Conservation (phyloP, 2,888 invertebrate species). For the Glaucopsyche alexis region DNA sequence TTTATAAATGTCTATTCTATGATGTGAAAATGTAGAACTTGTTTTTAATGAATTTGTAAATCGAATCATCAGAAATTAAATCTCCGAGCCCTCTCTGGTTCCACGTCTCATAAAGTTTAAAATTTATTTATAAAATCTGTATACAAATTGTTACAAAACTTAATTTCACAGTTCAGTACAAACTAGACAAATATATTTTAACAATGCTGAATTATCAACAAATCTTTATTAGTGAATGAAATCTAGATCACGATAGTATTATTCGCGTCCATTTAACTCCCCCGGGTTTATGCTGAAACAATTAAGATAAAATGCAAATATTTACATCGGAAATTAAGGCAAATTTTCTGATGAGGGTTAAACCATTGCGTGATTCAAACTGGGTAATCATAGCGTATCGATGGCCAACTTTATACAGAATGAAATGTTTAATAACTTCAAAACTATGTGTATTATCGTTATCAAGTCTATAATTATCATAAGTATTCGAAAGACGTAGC, state of each 20-base stretch:
- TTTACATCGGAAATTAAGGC: slow-evolving; percentile 39
- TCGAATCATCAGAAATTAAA: slow-evolving; percentile 53
- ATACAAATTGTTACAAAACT: slow-evolving; percentile 52
- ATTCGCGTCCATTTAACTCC: slow-evolving; percentile 50
- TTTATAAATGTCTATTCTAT: neutral
- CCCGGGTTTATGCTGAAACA: slow-evolving; percentile 73
- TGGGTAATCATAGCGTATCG: slow-evolving; percentile 24
- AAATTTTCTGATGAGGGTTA: slow-evolving; percentile 25
- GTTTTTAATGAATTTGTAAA: slow-evolving; percentile 63
- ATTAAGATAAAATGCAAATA: slow-evolving; percentile 61
- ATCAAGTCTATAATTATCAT: slow-evolving; percentile 8
- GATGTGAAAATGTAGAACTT: slow-evolving; percentile 39
- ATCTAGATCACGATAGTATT: slow-evolving; percentile 12
- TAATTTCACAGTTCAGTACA: slow-evolving; percentile 32
- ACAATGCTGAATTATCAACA: slow-evolving; percentile 27
- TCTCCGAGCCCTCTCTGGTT: slow-evolving; percentile 70
- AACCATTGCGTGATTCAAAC: slow-evolving; percentile 1
- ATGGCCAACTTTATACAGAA: slow-evolving; percentile 26
- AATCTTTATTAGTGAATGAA: slow-evolving; percentile 23
- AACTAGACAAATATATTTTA: slow-evolving; percentile 34
- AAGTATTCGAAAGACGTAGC: slow-evolving; percentile 23
- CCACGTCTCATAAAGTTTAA: slow-evolving; percentile 51
- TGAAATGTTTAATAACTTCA: slow-evolving; percentile 14
- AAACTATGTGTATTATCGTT: slow-evolving; percentile 3
- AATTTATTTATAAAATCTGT: slow-evolving; percentile 66